Base-by-base conservation (phyloP, 2,888 invertebrate genomes). In the Bugulina stolonifera region DNA sequence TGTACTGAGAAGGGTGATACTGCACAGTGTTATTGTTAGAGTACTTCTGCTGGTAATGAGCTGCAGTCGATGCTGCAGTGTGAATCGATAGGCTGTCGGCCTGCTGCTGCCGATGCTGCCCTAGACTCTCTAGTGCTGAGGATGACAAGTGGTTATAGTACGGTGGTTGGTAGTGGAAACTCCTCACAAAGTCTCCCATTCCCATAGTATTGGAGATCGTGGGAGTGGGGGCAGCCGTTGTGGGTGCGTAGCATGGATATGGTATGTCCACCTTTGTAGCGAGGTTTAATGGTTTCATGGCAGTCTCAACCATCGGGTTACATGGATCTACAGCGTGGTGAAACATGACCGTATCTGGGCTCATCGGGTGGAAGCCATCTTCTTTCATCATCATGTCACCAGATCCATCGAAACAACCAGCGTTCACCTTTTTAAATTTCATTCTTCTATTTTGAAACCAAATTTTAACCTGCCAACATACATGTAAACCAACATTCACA, bases 371-470 rank as follows among this genome's bases (percentile, higher is more conserved):
- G 64, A 64, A 64, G 25, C 22, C 34, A 64, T 64, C 64, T 25
- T 64, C 64, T 64, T 64, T 64, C 25, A 64, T 22, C 64, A 64
- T 64, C 18, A 22, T 27, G 32, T 64, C 64, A 10, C 29, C 10
- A 27, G 64, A 64, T 5, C 64, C 64, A 64, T 64, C 64, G 34
- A 10, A 25, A 32, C 32, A 27, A 2, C 64, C 64, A 32, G 64
- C 22, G n/a, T 70, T 70, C 2, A 70, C 70, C 23, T 70, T 70
- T 72, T 82, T 82, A 76, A 78, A 81, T 85, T 98, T 98, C 97
- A 98, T 98, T 79, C 98, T 88, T 77, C 98, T 88, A 84, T 98
- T 98, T 85, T 99, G 98, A 84, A 98, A 98, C 97, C 97, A 97
- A 78, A 97, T 96, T 86, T 96, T 95, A 52, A 93, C 83, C 76